Evolutionary conservation across 2,113 vertebrate species (phyloP).

Genomic region (Dicrurus megarhynchus): DNA sequence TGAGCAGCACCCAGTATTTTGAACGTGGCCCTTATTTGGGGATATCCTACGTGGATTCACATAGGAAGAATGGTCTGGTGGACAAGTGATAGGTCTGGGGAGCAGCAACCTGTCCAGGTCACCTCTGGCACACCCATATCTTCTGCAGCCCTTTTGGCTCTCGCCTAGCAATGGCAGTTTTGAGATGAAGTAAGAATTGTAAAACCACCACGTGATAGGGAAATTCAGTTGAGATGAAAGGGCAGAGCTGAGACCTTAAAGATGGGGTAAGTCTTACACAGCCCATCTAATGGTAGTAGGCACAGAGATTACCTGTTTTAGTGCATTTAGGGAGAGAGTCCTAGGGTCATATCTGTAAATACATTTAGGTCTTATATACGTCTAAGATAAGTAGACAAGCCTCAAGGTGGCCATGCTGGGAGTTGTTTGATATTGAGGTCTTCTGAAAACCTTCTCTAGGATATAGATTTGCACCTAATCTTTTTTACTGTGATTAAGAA

Average conservation of each 20-base stretch:
- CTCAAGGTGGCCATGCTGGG: background rate
- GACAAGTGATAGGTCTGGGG: background rate
- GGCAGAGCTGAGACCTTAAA: background rate
- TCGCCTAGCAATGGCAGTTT: background rate
- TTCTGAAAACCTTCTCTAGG: slow-evolving; percentile 3
- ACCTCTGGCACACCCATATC: background rate
- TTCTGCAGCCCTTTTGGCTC: background rate
- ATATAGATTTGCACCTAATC: background rate
- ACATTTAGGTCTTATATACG: background rate
- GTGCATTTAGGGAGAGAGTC: background rate
- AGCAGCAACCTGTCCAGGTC: background rate
- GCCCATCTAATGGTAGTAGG: background rate
- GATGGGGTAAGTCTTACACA: background rate
- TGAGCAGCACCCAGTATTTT: background rate
- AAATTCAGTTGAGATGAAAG: background rate
- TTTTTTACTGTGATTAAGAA: background rate
- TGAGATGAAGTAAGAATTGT: background rate
- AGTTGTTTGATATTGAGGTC: background rate
- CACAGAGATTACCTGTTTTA: background rate
- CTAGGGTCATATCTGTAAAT: background rate
- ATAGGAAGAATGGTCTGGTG: background rate
- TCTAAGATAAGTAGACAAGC: background rate
- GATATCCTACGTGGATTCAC: background rate
- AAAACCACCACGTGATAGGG: rapidly evolving
- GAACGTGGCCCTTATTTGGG: background rate